Percentiles rank a stretch among this genome's conserved stretches.
phyloP scores from a whole-genome alignment of 2,797 vertebrate species.

The Sebastolobus altivelis region DNA sequence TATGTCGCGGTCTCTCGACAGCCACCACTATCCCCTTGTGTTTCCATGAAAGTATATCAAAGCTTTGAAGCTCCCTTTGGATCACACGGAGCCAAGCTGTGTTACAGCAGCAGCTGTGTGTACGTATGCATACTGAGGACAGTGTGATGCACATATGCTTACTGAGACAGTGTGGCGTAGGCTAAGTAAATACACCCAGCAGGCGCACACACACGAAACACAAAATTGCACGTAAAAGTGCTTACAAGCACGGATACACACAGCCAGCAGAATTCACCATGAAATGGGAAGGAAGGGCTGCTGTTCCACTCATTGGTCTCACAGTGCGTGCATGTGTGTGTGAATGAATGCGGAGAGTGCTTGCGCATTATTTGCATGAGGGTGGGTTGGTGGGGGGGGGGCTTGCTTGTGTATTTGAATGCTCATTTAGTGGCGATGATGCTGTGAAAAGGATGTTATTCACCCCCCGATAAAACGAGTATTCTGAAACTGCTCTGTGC shows the following conservation, averaged over 20 bases:
- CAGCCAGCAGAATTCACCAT: slow-evolving; percentile 55
- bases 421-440: neutral
- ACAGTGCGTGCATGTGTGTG: slow-evolving; percentile 37
- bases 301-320: slow-evolving; percentile 64
- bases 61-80: slow-evolving; percentile 51
- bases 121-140: slow-evolving; percentile 70
- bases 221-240: slow-evolving; percentile 46
- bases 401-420: neutral
- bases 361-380: slow-evolving; percentile 20
- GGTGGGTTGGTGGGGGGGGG: too few species aligned
- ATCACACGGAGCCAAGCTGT: slow-evolving; percentile 55
- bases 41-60: slow-evolving; percentile 60
- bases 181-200: slow-evolving; percentile 72
- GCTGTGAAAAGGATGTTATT: slow-evolving; percentile 21
- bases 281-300: slow-evolving; percentile 70
- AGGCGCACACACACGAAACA: slow-evolving; percentile 39
- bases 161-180: slow-evolving; percentile 57
- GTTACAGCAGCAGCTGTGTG: slow-evolving; percentile 68
- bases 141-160: slow-evolving; percentile 66
- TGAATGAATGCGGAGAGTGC: slow-evolving; percentile 9
- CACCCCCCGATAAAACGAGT: slow-evolving; percentile 6
- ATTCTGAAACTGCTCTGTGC: slow-evolving; percentile 17
- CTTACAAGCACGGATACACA: slow-evolving; percentile 40
- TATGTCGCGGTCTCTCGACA: slow-evolving; percentile 57
- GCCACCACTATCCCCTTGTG: slow-evolving; percentile 27